A percentile compares a stretch with the other conserved stretches of the same genome.
These are phyloP conservation scores for Dryobotodes eremita DNA, from an alignment of 2,888 invertebrate genomes.

Conservation along the genomic window DNA sequence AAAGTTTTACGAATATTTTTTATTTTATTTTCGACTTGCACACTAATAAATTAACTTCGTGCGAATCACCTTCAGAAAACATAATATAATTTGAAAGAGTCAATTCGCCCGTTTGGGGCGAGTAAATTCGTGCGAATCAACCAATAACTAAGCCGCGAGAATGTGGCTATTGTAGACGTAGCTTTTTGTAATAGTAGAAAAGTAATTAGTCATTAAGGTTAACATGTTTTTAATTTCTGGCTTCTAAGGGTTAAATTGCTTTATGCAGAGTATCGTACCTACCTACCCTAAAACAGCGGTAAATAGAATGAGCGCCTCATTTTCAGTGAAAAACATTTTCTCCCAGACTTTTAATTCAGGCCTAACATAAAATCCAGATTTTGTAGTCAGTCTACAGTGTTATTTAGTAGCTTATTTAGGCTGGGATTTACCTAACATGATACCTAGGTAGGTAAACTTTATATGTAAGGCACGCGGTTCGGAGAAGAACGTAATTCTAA, in stretches of 20 bases:
- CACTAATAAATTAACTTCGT: too few species aligned
- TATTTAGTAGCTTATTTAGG: constrained; percentile 1
- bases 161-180: neutral
- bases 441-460: neutral
- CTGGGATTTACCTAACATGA: neutral
- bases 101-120: too few species aligned
- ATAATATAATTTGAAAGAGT: too few species aligned
- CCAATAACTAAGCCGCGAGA: neutral
- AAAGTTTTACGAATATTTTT: too few species aligned
- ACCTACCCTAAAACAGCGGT: neutral
- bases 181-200: constrained; percentile 14
- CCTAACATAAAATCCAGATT: too few species aligned
- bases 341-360: too few species aligned
- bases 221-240: neutral
- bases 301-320: constrained; percentile 3
- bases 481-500: neutral
- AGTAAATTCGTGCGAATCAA: too few species aligned
- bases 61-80: too few species aligned
- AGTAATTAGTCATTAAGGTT: neutral
- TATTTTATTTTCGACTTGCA: too few species aligned
- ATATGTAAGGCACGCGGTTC: neutral
- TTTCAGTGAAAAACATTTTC: constrained; percentile 11
- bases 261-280: neutral
- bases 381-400: too few species aligned
- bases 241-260: neutral